Evolutionary conservation across 2,797 vertebrate genomes (phyloP).

Genomic region (Adrianichthys oophorus): DNA sequence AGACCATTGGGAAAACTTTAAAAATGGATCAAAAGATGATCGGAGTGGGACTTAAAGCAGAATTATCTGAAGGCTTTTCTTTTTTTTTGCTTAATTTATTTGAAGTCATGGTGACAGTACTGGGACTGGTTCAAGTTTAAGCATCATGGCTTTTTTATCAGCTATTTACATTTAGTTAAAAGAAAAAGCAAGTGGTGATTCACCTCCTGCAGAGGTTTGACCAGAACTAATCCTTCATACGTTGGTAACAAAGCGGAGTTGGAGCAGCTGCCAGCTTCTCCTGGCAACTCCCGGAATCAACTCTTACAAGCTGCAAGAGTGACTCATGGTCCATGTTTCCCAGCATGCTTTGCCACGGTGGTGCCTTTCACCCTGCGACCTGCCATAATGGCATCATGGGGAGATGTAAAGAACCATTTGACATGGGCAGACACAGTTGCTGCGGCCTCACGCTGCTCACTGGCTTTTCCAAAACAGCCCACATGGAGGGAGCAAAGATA

Average conservation of each 20-base stretch:
- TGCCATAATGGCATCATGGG: slow-evolving; percentile 60
- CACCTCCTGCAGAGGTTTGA: slow-evolving; percentile 54
- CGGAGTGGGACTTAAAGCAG: no score
- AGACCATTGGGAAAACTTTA: no score
- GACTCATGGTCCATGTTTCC: slow-evolving; percentile 71
- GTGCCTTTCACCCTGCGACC: slow-evolving; percentile 68
- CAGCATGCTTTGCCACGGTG: slow-evolving; percentile 76
- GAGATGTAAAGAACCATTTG: slow-evolving; percentile 73
- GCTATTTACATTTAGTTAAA: slow-evolving; percentile 77
- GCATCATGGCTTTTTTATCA: slow-evolving; percentile 5
- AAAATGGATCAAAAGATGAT: no score
- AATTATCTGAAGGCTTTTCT: no score
- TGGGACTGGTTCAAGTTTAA: no score
- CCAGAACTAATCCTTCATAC: slow-evolving; percentile 73
- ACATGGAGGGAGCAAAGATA: slow-evolving; percentile 50
- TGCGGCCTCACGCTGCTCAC: slow-evolving; percentile 53
- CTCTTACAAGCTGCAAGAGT: slow-evolving; percentile 52
- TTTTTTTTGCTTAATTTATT: no score
- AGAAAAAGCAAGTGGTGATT: slow-evolving; percentile 75
- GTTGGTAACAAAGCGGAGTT: slow-evolving; percentile 53
- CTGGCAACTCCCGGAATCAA: slow-evolving; percentile 66
- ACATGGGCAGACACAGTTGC: slow-evolving; percentile 50
- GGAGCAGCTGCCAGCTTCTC: slow-evolving; percentile 74
- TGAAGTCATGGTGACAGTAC: no score
- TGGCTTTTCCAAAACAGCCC: slow-evolving; percentile 62